Base-by-base conservation (phyloP, 2,113 vertebrate genomes). In the Myocastor coypus region DNA sequence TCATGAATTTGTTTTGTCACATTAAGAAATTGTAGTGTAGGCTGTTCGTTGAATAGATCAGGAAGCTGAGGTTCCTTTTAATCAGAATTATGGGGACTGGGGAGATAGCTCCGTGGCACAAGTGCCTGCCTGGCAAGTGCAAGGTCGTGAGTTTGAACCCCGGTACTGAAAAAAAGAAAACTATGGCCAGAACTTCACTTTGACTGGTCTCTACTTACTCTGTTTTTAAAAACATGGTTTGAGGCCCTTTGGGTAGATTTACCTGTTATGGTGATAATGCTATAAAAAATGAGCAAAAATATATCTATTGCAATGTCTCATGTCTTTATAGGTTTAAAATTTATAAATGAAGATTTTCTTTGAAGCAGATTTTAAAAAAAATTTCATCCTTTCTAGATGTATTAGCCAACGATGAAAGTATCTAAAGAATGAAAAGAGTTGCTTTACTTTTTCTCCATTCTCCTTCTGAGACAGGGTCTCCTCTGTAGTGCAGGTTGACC, bases 211-310 rank as follows among this genome's bases (percentile, higher is more conserved):
- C 64, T 13, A 8, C 30, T 85, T 81, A 40, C n/a, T 59, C 59
- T 91, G 83, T 75, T 77, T 92, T 87, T 40, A 77, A 91, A 66
- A 66, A 71, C 86, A 64, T 84, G 34, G 42, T 83, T 91, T 59
- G 50, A 63, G 81, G 3, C 63, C 77, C 8, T 91, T 61, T 66
- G 34, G 12, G 12, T 73, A 52, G 55, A 66, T 40, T 92, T 7
- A 6, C 7, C 85, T 69, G 6, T 28, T 69, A 34, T 80, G 28
- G 7, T 92, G 19, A 10, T 52, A 32, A 28, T 63, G 14, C 37
- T 69, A 52, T 46, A 11, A 24, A 11, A 64, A 86, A 37, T 57
- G 24, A 92, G 59, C 37, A 68, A 40, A 73, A 86, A 78, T 64
- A 26, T 71, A 9, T 83, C 85, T 96, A 32, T 61, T 82, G 24